Evolutionary conservation across 2,888 invertebrate species (phyloP).

Genomic region (Malthinus flaveolus): DNA sequence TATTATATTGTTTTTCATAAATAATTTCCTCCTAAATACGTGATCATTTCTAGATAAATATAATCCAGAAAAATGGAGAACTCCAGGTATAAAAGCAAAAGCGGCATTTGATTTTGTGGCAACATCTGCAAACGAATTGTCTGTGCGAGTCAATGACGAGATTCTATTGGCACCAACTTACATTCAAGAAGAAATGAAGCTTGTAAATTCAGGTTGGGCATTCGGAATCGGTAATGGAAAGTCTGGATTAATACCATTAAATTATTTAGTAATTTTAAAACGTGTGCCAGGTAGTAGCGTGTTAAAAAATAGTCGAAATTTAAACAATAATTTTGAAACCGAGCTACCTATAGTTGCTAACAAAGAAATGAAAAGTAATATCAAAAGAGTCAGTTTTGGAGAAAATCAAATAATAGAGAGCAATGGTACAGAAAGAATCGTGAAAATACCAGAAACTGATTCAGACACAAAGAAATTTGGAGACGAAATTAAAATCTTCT

Average conservation of each 20-base stretch:
- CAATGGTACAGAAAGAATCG: constrained; percentile 42
- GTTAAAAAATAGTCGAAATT: constrained; percentile 15
- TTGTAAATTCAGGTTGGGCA: constrained; percentile 72
- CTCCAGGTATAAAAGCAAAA: constrained; percentile 65
- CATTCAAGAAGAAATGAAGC: constrained; percentile 68
- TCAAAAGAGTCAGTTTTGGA: constrained; percentile 53
- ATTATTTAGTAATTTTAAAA: constrained; percentile 56
- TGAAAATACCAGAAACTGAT: constrained; percentile 24
- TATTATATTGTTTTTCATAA: no score
- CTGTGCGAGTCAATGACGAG: constrained; percentile 74
- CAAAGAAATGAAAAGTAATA: constrained; percentile 16
- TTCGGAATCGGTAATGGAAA: constrained; percentile 63
- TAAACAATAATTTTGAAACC: constrained; percentile 6
- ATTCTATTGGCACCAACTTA: constrained; percentile 82
- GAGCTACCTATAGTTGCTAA: constrained; percentile 17
- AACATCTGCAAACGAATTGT: constrained; percentile 73
- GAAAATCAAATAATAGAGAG: constrained; percentile 52
- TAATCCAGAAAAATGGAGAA: constrained; percentile 71
- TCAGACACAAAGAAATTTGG: no score
- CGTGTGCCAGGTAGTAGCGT: constrained; percentile 23
- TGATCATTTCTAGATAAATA: constrained; percentile 48
- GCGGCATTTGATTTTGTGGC: constrained; percentile 78
- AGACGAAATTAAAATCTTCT: no score
- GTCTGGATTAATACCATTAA: constrained; percentile 68
- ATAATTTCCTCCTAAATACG: no score